phyloP scores from a whole-genome alignment of 2,888 invertebrate species.

The Yponomeuta malinellus region DNA sequence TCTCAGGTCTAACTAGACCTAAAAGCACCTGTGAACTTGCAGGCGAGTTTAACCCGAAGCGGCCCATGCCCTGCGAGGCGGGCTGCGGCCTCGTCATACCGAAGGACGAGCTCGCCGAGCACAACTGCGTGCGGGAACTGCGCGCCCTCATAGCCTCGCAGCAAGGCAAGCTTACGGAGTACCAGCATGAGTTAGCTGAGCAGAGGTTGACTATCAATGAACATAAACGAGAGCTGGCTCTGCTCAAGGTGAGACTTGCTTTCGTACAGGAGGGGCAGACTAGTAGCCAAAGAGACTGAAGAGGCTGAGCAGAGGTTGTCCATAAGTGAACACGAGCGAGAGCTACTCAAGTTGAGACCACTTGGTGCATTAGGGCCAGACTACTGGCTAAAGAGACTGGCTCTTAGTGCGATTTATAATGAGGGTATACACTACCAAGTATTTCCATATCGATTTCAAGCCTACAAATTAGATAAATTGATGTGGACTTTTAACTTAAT shows the following conservation, averaged over 20 bases:
- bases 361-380: too few species aligned
- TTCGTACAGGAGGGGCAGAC: not conserved
- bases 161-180: slow-evolving; percentile 89
- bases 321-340: slow-evolving; percentile 92
- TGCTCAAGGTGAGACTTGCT: slow-evolving; percentile 81
- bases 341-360: slow-evolving; percentile 84
- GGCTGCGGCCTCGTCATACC: slow-evolving; percentile 96
- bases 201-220: slow-evolving; percentile 92
- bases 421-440: too few species aligned
- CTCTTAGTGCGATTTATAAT: too few species aligned
- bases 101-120: slow-evolving; percentile 95
- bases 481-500: too few species aligned
- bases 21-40: slow-evolving; percentile 7
- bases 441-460: too few species aligned
- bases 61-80: slow-evolving; percentile 93
- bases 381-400: too few species aligned
- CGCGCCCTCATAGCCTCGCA: slow-evolving; percentile 89
- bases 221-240: slow-evolving; percentile 90
- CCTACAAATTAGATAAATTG: too few species aligned
- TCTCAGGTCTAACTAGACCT: too few species aligned
- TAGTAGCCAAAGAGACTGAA: slow-evolving; percentile 79
- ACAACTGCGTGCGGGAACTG: slow-evolving; percentile 94
- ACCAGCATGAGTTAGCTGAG: slow-evolving; percentile 90
- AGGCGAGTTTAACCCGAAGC: slow-evolving; percentile 87
- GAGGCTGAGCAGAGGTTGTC: slow-evolving; percentile 89